phyloP scores from a whole-genome alignment of 2,113 vertebrate species.

The Numenius arquata region DNA sequence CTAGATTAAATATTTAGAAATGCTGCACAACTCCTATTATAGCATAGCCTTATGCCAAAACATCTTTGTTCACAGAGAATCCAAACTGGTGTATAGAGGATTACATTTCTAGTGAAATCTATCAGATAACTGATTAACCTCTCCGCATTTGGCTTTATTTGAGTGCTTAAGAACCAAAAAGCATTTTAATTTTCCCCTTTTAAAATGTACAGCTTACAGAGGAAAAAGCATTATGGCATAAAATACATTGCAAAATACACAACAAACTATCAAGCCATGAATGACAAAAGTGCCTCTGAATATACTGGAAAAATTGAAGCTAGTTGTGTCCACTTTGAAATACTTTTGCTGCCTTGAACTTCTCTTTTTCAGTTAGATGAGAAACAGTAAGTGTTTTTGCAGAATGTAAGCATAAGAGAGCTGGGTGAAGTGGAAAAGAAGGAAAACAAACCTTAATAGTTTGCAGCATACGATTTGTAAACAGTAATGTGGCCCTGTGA shows the following conservation, averaged over 20 bases:
- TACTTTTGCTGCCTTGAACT: neutral
- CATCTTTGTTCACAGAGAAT: neutral
- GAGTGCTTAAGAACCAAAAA: neutral
- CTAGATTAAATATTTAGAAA: neutral
- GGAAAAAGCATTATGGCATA: neutral
- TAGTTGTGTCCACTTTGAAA: neutral
- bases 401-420: neutral
- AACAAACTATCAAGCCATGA: neutral
- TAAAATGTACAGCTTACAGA: neutral
- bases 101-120: neutral
- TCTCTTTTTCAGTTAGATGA: neutral
- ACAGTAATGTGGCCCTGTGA: neutral
- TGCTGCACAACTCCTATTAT: neutral
- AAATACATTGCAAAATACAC: neutral
- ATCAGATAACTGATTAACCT: neutral
- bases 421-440: neutral
- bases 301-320: neutral
- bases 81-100: neutral
- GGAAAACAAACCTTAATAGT: neutral
- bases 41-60: neutral
- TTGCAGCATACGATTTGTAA: neutral
- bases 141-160: neutral
- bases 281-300: neutral
- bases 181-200: neutral
- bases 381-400: neutral